Conservation (phyloP, 2,888 invertebrate species). For the Pocota personata region DNA sequence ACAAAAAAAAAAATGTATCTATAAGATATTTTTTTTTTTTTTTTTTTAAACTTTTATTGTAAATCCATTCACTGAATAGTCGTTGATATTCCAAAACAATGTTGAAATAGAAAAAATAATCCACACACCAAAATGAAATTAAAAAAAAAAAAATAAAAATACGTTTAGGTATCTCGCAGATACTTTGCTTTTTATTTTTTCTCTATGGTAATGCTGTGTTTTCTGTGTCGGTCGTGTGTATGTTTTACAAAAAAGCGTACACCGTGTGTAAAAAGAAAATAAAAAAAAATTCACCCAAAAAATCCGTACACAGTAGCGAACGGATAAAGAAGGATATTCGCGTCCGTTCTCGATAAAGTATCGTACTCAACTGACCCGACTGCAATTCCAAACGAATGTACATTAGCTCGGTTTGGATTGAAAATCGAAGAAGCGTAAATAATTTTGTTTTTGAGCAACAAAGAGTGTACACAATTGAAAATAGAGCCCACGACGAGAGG, state of each 20-base stretch:
- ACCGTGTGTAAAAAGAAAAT: slow-evolving; percentile 34
- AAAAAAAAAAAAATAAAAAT: neutral
- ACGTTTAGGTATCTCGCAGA: slow-evolving; percentile 43
- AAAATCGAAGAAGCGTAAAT: slow-evolving; percentile 72
- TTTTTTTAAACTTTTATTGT: slow-evolving; percentile 7
- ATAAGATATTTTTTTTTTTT: slow-evolving; percentile 1
- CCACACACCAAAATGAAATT: neutral
- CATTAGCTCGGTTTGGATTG: slow-evolving; percentile 73
- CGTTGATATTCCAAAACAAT: neutral
- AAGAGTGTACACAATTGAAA: slow-evolving; percentile 54
- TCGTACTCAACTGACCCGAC: slow-evolving; percentile 70
- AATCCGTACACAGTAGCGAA: slow-evolving; percentile 54
- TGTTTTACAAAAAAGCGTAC: neutral
- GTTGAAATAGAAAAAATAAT: slow-evolving; percentile 24
- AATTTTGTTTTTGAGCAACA: slow-evolving; percentile 63
- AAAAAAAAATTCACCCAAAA: slow-evolving; percentile 56
- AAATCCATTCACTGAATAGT: slow-evolving; percentile 37
- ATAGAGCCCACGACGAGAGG: slow-evolving; percentile 40
- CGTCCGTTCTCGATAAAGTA: slow-evolving; percentile 66
- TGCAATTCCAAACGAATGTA: slow-evolving; percentile 69
- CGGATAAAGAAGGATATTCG: slow-evolving; percentile 58
- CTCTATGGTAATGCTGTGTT: slow-evolving; percentile 8
- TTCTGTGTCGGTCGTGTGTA: neutral
- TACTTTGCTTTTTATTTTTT: slow-evolving; percentile 34
- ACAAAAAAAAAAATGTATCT: slow-evolving; percentile 15